phyloP scores from a whole-genome alignment of 37 sponge, comb jelly and placozoan genomes.

The Geodia barretti region DNA sequence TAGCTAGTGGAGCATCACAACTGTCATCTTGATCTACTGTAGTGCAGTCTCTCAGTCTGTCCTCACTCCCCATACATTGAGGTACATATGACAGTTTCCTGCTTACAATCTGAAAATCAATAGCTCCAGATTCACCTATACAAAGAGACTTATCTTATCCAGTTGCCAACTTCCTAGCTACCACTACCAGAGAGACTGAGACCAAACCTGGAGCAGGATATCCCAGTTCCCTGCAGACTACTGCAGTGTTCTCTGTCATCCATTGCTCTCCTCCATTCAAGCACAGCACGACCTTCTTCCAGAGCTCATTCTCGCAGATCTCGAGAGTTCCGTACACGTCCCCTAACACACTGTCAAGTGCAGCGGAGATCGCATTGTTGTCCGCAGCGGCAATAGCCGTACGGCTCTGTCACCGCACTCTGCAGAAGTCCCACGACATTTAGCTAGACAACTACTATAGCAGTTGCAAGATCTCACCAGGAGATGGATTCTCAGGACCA shows the following conservation, averaged over 20 bases:
- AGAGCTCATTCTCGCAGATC: background rate
- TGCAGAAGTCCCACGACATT: no score
- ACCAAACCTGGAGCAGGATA: background rate
- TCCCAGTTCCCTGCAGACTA: background rate
- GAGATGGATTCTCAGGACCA: background rate
- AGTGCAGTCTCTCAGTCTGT: background rate
- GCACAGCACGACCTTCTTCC: background rate
- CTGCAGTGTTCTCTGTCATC: background rate
- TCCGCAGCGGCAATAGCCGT: background rate
- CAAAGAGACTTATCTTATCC: background rate
- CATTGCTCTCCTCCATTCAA: background rate
- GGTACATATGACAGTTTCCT: background rate
- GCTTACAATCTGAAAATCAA: no score
- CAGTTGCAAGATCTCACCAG: background rate
- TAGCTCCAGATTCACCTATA: no score
- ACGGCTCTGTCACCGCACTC: background rate
- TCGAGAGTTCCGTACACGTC: background rate
- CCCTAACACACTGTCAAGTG: no score
- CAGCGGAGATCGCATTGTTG: background rate
- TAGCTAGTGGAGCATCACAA: background rate
- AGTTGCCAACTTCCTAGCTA: background rate
- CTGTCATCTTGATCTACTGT: background rate
- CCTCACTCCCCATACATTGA: background rate
- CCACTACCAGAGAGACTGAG: background rate
- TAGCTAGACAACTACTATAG: background rate